Conservation (phyloP, 64 coral and sea anemone species). For the Astreopora myriophthalma region DNA sequence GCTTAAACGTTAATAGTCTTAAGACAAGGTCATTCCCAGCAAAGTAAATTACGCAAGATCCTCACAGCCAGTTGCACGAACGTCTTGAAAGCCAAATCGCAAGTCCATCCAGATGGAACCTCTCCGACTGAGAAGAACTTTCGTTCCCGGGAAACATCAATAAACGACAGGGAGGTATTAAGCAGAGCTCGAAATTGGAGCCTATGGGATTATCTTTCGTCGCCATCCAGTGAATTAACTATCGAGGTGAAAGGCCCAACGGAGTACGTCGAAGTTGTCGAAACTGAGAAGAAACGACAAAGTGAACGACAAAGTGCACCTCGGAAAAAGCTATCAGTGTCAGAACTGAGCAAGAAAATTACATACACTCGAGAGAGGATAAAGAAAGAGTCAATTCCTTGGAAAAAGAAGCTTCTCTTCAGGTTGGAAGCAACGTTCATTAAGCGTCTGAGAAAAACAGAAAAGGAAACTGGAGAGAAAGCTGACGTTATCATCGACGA, state of each 20-base stretch:
- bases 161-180: background rate
- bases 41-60: background rate
- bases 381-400: constrained; percentile 18
- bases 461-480: constrained; percentile 30
- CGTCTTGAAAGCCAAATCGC: no score
- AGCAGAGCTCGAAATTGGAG: background rate
- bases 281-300: constrained; percentile 5
- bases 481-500: background rate
- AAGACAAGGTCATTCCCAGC: background rate
- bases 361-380: constrained; percentile 8
- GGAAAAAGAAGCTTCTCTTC: constrained; percentile 44
- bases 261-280: background rate
- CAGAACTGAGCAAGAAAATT: constrained; percentile 30
- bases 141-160: background rate
- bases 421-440: constrained; percentile 12
- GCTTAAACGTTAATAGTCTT: background rate
- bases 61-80: background rate
- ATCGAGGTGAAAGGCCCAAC: background rate
- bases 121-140: background rate
- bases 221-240: constrained; percentile 6
- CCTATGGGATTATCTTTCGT: background rate
- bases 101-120: background rate
- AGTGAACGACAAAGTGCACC: no score
- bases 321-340: background rate
- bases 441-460: constrained; percentile 12